Percentiles rank a stretch among this genome's conserved stretches.
Conservation (phyloP, 2,113 vertebrate species). For the Rhinoderma darwinii region DNA sequence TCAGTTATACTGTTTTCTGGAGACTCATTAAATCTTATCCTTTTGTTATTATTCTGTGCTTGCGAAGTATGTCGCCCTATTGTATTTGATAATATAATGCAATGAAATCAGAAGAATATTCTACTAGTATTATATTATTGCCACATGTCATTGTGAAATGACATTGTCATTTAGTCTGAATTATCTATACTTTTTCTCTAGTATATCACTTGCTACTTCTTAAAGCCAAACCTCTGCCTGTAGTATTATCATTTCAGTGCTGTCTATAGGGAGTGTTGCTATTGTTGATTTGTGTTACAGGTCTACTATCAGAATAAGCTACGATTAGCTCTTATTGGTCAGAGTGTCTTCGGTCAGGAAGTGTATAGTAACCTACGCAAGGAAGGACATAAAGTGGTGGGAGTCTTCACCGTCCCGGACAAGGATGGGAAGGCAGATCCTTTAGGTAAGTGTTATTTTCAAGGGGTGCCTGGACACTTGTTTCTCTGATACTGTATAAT, state of each 20-base stretch:
- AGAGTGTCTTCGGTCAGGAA: slow-evolving; percentile 97
- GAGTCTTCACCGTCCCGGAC: slow-evolving; percentile 96
- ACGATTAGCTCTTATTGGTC: slow-evolving; percentile 93
- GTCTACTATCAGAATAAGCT: slow-evolving; percentile 86
- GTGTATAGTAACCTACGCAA: slow-evolving; percentile 89
- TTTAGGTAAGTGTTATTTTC: slow-evolving; percentile 81
- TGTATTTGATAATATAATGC: too few species aligned
- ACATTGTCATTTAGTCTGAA: background rate
- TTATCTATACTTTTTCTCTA: background rate
- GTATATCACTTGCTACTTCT: background rate
- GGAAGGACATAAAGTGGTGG: slow-evolving; percentile 92
- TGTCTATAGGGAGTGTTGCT: background rate
- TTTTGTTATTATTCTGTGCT: too few species aligned
- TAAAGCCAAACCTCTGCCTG: background rate
- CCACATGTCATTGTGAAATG: too few species aligned
- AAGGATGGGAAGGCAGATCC: slow-evolving; percentile 96
- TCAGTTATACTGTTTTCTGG: too few species aligned
- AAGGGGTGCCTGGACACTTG: background rate
- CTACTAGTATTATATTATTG: too few species aligned
- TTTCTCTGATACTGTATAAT: background rate
- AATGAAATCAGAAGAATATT: too few species aligned
- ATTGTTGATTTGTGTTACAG: slow-evolving; percentile 68
- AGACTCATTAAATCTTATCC: too few species aligned
- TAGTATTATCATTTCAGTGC: background rate
- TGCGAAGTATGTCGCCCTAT: too few species aligned